Base-by-base conservation (phyloP, 2,888 invertebrate species). In the Neuroscelio doddi region DNA sequence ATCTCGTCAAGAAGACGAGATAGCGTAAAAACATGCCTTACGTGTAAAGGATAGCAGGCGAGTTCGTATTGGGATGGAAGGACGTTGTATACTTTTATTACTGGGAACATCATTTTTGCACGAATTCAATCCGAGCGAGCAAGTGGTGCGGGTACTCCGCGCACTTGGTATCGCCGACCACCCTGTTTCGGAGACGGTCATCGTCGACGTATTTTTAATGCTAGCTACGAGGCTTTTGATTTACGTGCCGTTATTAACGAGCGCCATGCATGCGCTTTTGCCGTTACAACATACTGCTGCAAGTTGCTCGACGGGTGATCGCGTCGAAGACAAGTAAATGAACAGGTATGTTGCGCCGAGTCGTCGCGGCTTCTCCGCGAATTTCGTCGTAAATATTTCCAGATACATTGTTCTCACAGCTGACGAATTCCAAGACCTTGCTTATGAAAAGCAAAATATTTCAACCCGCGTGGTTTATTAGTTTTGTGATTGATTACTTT, bases 171-270 rank as follows among this genome's bases (percentile, higher is more conserved):
- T n/a, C 56, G 57, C 16, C 55, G 59, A 52, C 59, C 58, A 63
- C 55, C 63, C 44, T 52, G 62, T 32, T 39, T 29, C 38, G 44
- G 32, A 42, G 49, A 46, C 9, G 50, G 27, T 39, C 63, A 49
- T 51, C 56, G 63, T 32, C 51, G 41, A 58, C 21, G 24, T 45
- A 62, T 68, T 61, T 64, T 64, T 61, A 46, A 46, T 36, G 30
- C 32, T 47, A 42, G 27, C 41, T 34, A 15, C 29, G 24, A 36
- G 58, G 51, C 65, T 47, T 61, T 58, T 64, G 66, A 67, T 69
- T 67, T 64, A 69, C 64, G 64, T 51, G 55, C 52, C 64, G 62
- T 64, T 66, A 66, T 66, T 66, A 69, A 69, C 57, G 59, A 53
- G 55, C 64, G 47, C 62, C 46, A 51, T 47, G 51, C 45, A 39